A percentile compares a stretch with the other conserved stretches of the same genome.
Conservation (phyloP, 2,888 invertebrate species). For the Epsilonema sp. region DNA sequence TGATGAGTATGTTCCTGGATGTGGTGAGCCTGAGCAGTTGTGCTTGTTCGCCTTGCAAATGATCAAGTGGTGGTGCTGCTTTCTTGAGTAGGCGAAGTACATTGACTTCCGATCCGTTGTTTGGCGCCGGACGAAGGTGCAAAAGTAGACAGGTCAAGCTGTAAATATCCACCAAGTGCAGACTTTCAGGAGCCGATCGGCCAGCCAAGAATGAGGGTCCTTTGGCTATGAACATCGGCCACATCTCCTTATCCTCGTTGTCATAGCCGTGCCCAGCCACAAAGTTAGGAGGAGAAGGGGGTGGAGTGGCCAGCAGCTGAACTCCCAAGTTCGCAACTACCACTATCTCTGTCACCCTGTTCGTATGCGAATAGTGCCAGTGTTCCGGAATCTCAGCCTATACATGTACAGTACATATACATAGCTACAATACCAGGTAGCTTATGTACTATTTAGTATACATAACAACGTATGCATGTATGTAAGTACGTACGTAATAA, state of each 20-base stretch:
- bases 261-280: neutral
- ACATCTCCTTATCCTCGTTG: neutral
- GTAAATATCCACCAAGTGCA: neutral
- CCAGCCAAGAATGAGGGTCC: neutral
- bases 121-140: neutral
- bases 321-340: neutral
- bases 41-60: no score
- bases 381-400: neutral
- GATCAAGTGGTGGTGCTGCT: no score
- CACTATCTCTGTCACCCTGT: neutral
- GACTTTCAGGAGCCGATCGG: neutral
- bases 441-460: no score
- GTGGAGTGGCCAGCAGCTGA: no score
- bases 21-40: no score
- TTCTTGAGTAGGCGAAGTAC: no score
- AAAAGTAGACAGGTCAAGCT: neutral
- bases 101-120: neutral
- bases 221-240: neutral
- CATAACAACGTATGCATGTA: no score
- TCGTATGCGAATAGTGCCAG: neutral
- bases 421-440: no score
- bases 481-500: no score
- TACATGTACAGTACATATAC: no score
- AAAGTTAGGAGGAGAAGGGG: no score
- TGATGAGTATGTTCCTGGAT: no score